Evolutionary conservation across 2,888 invertebrate species (phyloP).

Genomic region (Ormyrus thymus): DNA sequence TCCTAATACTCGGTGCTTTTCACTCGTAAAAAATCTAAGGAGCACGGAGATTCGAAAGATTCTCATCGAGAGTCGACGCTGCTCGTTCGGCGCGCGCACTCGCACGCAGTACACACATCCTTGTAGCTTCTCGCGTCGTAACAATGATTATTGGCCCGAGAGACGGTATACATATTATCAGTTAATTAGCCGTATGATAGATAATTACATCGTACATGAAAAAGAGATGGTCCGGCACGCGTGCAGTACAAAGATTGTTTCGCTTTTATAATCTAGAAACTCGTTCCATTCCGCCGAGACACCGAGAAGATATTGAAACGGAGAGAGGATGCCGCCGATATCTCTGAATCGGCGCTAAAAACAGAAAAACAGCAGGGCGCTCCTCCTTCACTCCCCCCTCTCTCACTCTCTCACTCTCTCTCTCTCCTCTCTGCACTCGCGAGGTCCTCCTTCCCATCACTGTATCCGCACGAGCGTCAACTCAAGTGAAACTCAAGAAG

Average conservation of each 20-base stretch:
- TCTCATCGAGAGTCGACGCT: no score
- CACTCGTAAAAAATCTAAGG: no score
- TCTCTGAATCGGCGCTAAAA: no score
- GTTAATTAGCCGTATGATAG: constrained; percentile 28
- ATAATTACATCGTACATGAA: constrained; percentile 32
- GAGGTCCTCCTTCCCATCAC: not conserved
- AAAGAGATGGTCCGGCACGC: constrained; percentile 25
- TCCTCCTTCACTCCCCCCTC: not conserved
- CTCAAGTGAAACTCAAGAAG: no score
- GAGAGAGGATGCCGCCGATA: no score
- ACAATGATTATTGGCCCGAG: constrained; percentile 16
- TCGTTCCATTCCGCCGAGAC: no score
- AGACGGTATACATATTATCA: constrained; percentile 30
- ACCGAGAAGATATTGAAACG: no score
- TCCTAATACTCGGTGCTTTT: no score
- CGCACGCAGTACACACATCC: constrained; percentile 2
- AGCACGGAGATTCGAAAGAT: no score
- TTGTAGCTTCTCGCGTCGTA: constrained; percentile 6
- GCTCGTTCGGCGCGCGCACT: not conserved
- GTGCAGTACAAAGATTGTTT: not conserved
- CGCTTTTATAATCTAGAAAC: no score
- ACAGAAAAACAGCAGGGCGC: not conserved
- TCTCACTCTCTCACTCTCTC: not conserved
- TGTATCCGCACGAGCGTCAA: no score
- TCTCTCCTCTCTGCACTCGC: constrained; percentile 11